These are phyloP conservation scores for Podocnemis expansa DNA, from an alignment of 2,113 vertebrate species.

Conservation along the genomic window DNA sequence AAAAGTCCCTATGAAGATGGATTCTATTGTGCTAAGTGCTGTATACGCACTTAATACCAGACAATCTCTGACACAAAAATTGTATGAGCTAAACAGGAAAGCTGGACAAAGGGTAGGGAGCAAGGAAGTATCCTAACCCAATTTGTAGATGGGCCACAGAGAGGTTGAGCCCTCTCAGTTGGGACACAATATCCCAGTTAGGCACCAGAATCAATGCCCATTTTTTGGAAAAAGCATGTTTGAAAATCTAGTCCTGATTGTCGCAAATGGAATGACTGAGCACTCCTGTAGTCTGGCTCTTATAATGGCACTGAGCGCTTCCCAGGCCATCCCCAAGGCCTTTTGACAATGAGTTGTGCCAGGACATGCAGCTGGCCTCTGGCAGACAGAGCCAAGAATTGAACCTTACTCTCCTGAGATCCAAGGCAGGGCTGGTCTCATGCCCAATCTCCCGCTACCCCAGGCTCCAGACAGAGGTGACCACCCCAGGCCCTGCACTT, in stretches of 20 bases:
- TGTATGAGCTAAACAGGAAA: accelerated
- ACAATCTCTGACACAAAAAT: neutral
- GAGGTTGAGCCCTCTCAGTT: neutral
- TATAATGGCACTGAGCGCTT: neutral
- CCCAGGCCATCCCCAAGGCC: neutral
- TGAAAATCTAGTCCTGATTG: neutral
- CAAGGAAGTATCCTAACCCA: neutral
- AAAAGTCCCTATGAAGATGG: neutral
- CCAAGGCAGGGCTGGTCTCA: neutral
- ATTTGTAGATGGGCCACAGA: neutral
- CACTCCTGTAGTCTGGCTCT: neutral
- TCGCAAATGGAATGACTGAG: neutral
- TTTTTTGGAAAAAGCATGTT: neutral
- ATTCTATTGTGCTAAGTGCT: neutral
- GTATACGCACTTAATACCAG: neutral
- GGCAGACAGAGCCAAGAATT: neutral
- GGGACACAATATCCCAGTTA: neutral
- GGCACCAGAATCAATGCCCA: neutral
- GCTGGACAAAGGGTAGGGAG: neutral
- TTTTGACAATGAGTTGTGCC: neutral
- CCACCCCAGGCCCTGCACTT: too few relatives aligned
- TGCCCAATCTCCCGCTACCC: neutral
- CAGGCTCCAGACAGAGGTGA: neutral
- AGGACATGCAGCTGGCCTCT: neutral
- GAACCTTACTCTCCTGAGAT: neutral